Evolutionary conservation across 2,888 invertebrate genomes (phyloP).

Genomic region (Drepana falcataria): DNA sequence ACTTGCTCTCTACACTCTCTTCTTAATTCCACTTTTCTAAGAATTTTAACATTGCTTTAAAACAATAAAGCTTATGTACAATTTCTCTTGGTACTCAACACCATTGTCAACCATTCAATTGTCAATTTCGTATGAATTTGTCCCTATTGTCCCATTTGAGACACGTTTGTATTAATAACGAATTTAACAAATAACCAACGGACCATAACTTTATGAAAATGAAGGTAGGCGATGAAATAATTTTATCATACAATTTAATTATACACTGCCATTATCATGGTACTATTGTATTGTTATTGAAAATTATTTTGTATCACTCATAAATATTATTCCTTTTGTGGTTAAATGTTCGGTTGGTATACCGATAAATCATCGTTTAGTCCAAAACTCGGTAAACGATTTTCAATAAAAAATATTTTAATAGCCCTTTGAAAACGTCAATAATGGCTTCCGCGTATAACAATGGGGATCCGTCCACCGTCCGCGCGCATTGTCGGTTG

Average conservation of each 20-base stretch:
- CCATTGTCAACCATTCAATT: background rate
- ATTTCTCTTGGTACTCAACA: too few species aligned
- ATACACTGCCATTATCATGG: background rate
- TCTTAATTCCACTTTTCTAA: too few species aligned
- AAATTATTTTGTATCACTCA: constrained; percentile 14
- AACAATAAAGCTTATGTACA: too few species aligned
- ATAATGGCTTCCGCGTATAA: constrained; percentile 72
- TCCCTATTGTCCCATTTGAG: background rate
- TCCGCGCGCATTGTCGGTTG: constrained; percentile 60
- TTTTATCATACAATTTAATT: background rate
- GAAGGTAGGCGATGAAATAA: background rate
- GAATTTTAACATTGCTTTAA: too few species aligned
- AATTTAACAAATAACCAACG: background rate
- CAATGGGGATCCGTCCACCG: constrained; percentile 68
- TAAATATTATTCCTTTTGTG: constrained; percentile 13
- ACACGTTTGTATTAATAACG: background rate
- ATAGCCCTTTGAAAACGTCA: constrained; percentile 71
- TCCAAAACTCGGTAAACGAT: constrained; percentile 47
- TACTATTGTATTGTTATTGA: constrained; percentile 6
- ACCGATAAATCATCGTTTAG: constrained; percentile 36
- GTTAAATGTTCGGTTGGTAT: constrained; percentile 28
- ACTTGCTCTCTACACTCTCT: too few species aligned
- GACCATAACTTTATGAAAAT: background rate
- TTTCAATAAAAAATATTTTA: constrained; percentile 64
- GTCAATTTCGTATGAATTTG: background rate